Base-by-base conservation (phyloP, 2,113 vertebrate genomes). In the Corapipo altera region DNA sequence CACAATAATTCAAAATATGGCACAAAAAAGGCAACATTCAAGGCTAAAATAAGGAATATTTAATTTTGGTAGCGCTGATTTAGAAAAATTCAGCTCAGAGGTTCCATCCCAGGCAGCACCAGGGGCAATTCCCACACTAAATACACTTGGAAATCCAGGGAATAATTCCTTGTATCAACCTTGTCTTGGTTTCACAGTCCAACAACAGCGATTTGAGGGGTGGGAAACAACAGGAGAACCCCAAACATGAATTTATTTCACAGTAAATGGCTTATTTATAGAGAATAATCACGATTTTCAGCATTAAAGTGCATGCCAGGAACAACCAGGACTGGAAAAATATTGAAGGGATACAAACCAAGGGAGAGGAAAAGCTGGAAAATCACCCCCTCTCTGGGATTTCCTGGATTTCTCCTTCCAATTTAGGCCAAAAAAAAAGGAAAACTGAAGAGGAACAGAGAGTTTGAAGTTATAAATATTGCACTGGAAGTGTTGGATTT, bases 251-350 rank as follows among this genome's bases (percentile, higher is more conserved):
- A 41, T 78, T 74, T 22, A 82, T 69, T 87, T 41, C 62, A 65
- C 51, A 48, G 51, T 28, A 86, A 32, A 14, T 1, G 18, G 12
- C 1, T 6, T 16, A 35, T 28, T 64, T 49, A 27, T 17, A 27
- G 0, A 57, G n/a, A 65, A 84, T 35, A 21, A n/a, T 41, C 33
- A 58, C 11, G 4, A 26, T 23, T 33, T 28, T 65, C 49, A 89
- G 51, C 70, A 30, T 10, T 9, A 76, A 82, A 89, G 92, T 87
- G 95, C 94, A 93, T 76, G 91, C 89, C 88, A 81, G 89, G n/a
- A 64, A 76, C 57, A 71, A 66, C 55, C 41, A 4, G 46, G 65
- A 43, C 23, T n/a, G 41, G 67, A 20, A 9, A 61, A 52, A 32
- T 39, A 23, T 15, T 4, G 35, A 30, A 75, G 27, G 23, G 57